Evolutionary conservation across 2,888 invertebrate species (phyloP).

Genomic region (Pasiphila rectangulata): DNA sequence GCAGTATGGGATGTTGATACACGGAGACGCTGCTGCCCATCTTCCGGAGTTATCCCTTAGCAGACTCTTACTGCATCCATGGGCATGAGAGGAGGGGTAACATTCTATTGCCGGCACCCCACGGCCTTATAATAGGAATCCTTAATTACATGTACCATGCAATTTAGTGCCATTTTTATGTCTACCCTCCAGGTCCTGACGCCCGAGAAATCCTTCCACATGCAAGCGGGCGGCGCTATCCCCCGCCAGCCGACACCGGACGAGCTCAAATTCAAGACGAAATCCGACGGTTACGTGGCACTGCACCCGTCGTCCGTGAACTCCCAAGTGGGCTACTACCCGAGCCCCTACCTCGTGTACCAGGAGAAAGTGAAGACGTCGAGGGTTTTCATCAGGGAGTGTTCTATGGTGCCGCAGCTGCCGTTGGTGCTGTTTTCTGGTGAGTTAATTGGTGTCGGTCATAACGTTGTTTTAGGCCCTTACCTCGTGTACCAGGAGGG

Average conservation of each 20-base stretch:
- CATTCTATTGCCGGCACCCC: no score
- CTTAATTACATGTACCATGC: no score
- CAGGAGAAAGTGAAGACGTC: conserved; percentile 92
- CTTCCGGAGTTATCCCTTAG: no score
- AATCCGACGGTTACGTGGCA: conserved; percentile 86
- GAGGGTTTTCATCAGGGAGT: conserved; percentile 88
- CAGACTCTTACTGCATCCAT: no score
- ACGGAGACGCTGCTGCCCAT: no score
- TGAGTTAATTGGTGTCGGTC: no score
- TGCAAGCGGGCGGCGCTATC: conserved; percentile 87
- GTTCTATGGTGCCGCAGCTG: conserved; percentile 89
- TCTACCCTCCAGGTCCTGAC: conserved; percentile 83
- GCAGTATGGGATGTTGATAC: no score
- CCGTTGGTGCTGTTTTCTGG: conserved; percentile 85
- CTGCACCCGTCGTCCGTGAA: conserved; percentile 90
- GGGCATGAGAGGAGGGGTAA: no score
- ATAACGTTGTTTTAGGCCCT: no score
- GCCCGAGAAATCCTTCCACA: conserved; percentile 88
- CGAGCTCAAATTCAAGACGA: conserved; percentile 87
- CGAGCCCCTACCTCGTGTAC: conserved; percentile 89
- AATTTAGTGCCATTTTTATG: no score
- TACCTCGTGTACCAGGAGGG: no score
- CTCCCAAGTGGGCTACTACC: conserved; percentile 82
- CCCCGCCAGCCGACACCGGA: conserved; percentile 85
- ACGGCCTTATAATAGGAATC: no score